Evolutionary conservation across 1,140 invertebrate species (phyloP).

Genomic region (Megathymus violae): DNA sequence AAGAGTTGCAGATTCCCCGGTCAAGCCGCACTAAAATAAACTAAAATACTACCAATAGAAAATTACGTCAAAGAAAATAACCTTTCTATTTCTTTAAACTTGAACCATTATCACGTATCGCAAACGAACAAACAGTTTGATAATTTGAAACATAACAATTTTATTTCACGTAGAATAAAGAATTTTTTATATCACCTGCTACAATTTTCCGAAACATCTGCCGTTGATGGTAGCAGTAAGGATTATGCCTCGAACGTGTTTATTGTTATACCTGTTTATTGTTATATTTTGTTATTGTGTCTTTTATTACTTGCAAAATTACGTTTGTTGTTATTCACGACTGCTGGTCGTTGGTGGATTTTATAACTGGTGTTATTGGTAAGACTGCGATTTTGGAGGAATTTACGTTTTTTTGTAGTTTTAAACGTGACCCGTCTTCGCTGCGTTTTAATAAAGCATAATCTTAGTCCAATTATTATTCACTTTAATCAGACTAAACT

Average conservation of each 20-base stretch:
- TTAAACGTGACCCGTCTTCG: too few relatives aligned
- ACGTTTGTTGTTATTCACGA: constrained; percentile 15
- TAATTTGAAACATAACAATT: constrained; percentile 5
- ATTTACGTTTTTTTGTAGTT: too few relatives aligned
- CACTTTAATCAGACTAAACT: too few relatives aligned
- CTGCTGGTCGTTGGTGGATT: not conserved
- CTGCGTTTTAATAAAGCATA: too few relatives aligned
- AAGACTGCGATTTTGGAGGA: too few relatives aligned
- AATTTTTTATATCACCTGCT: constrained; percentile 37
- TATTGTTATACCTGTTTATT: constrained; percentile 42
- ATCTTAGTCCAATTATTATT: too few relatives aligned
- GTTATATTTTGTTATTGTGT: constrained; percentile 29
- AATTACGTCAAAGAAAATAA: too few relatives aligned
- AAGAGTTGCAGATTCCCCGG: too few relatives aligned
- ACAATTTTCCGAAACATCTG: constrained; percentile 45
- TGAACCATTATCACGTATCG: not conserved
- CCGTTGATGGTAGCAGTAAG: constrained; percentile 25
- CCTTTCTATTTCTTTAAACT: too few relatives aligned
- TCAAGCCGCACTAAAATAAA: too few relatives aligned
- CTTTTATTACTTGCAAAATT: constrained; percentile 27
- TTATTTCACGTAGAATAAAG: constrained; percentile 24
- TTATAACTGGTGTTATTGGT: constrained; percentile 5
- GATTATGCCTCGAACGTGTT: constrained; percentile 36
- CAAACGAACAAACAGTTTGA: not conserved
- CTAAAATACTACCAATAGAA: too few relatives aligned